A percentile compares a stretch with the other conserved stretches of the same genome.
These are phyloP conservation scores for Sesia apiformis DNA, from an alignment of 2,888 invertebrate species.

Conservation along the genomic window DNA sequence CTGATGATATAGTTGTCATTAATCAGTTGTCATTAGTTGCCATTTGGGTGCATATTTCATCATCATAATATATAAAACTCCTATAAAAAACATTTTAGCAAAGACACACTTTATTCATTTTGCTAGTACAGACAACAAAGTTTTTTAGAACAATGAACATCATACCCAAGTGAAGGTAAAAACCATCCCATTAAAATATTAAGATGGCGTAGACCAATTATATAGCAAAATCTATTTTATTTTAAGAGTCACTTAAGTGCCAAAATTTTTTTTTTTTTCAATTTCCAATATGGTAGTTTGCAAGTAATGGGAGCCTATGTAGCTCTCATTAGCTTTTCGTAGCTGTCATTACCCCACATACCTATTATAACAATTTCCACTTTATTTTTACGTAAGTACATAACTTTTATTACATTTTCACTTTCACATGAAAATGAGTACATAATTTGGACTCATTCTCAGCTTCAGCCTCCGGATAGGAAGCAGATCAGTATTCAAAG, in stretches of 20 bases:
- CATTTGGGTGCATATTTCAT: too few species aligned
- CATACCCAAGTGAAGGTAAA: too few species aligned
- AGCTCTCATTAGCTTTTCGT: slow-evolving; percentile 8
- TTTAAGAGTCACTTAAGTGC: slow-evolving; percentile 8
- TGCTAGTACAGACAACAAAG: too few species aligned
- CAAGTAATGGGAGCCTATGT: slow-evolving; percentile 8
- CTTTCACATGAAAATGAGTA: slow-evolving; percentile 9
- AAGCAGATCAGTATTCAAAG: slow-evolving; percentile 8
- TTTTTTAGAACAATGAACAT: too few species aligned
- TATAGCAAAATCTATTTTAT: slow-evolving; percentile 10
- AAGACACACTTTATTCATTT: too few species aligned
- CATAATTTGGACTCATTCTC: slow-evolving; percentile 8
- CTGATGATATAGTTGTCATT: too few species aligned
- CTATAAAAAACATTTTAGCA: too few species aligned
- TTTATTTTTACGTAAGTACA: too few species aligned
- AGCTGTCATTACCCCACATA: slow-evolving; percentile 4
- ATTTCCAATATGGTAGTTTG: slow-evolving; percentile 8
- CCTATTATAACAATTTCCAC: too few species aligned
- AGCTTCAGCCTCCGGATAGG: slow-evolving; percentile 5
- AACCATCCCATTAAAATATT: too few species aligned
- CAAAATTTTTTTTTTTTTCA: slow-evolving; percentile 6
- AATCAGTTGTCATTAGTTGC: too few species aligned
- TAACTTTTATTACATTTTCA: not conserved
- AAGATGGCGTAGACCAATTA: slow-evolving; percentile 1
- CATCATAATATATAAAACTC: too few species aligned